These are phyloP conservation scores for Siniperca scherzeri DNA, from an alignment of 2,797 vertebrate genomes.

Conservation along the genomic window DNA sequence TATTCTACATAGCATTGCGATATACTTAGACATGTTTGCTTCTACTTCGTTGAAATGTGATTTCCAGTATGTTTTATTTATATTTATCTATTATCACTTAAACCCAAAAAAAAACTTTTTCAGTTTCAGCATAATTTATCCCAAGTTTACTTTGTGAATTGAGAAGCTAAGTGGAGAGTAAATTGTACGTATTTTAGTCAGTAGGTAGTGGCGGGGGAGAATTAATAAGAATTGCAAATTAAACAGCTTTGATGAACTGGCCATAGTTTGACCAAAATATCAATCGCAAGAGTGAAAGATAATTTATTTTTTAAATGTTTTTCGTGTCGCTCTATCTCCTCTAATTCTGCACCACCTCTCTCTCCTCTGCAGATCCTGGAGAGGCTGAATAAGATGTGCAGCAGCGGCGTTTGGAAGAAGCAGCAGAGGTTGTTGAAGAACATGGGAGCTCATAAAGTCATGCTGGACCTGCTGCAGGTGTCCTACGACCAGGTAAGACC, in stretches of 20 bases:
- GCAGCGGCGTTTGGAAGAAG: slow-evolving; percentile 94
- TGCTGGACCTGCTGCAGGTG: slow-evolving; percentile 97
- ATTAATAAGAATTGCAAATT: not conserved
- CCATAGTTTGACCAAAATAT: too few species aligned
- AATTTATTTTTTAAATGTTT: too few species aligned
- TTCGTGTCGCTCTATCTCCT: not conserved
- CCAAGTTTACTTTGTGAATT: not conserved
- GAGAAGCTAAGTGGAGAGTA: not conserved
- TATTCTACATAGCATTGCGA: too few species aligned
- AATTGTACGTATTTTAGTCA: not conserved
- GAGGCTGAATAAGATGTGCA: slow-evolving; percentile 95
- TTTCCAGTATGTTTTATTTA: not conserved
- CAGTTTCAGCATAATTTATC: not conserved
- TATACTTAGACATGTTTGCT: not conserved
- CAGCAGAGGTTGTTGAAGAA: slow-evolving; percentile 97
- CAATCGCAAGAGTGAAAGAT: too few species aligned
- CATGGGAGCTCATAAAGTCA: slow-evolving; percentile 98
- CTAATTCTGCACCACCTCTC: not conserved
- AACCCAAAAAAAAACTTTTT: not conserved
- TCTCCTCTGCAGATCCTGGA: slow-evolving; percentile 90
- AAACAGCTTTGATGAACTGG: not conserved
- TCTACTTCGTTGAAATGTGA: not conserved
- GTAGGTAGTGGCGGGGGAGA: too few species aligned
- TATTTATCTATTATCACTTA: not conserved
- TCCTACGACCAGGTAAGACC: slow-evolving; percentile 82